These are phyloP conservation scores for Coecobrya sp. DNA, from an alignment of 2,888 invertebrate genomes.

Conservation along the genomic window DNA sequence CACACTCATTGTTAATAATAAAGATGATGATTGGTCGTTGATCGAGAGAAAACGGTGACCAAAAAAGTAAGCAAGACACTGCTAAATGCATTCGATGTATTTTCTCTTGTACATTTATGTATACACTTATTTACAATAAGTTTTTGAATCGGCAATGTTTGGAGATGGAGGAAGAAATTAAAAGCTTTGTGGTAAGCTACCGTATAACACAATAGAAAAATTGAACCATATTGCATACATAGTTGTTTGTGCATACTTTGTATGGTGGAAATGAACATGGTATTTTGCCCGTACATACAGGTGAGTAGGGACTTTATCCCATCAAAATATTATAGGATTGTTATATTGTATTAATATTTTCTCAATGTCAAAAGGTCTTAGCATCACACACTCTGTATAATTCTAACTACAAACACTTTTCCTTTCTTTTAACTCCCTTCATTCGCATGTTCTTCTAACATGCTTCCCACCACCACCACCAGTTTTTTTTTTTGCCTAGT, in stretches of 20 bases:
- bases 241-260: no score
- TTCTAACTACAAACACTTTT: slow-evolving; percentile 3
- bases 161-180: not conserved
- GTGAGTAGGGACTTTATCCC: not conserved
- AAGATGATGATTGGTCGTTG: not conserved
- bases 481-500: slow-evolving; percentile 13
- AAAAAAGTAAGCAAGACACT: not conserved
- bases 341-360: not conserved
- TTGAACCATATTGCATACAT: no score
- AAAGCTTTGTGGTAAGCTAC: no score
- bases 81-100: slow-evolving; percentile 62
- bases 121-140: not conserved
- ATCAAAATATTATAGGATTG: not conserved
- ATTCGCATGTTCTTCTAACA: no score
- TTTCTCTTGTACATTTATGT: not conserved
- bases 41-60: not conserved
- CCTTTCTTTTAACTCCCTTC: slow-evolving; percentile 22
- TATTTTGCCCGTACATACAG: not conserved
- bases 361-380: slow-evolving; percentile 70
- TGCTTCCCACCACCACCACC: not conserved
- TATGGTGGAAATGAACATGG: not conserved
- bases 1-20: not conserved
- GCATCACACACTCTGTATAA: slow-evolving; percentile 12
- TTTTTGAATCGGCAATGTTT: not conserved
- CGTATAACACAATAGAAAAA: no score